These are phyloP conservation scores for Phrynosoma blainvillii DNA, from an alignment of 2,113 vertebrate genomes.

Conservation along the genomic window DNA sequence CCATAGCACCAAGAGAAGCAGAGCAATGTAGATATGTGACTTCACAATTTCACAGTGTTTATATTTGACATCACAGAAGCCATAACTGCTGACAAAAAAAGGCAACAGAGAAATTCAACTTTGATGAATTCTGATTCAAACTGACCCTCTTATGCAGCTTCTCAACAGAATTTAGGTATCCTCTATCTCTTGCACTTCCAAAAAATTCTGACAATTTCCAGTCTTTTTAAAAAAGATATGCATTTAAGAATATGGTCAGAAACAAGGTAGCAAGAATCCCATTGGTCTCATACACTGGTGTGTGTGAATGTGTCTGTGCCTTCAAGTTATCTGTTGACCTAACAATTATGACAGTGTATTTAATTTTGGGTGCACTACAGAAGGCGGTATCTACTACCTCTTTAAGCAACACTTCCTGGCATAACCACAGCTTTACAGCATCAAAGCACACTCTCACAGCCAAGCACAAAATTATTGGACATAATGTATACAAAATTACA, in stretches of 20 bases:
- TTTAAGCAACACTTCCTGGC: no score
- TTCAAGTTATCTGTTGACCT: no score
- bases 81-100: background rate
- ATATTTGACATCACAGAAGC: background rate
- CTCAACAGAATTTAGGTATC: background rate
- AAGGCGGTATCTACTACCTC: no score
- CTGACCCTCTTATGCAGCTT: background rate
- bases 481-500: no score
- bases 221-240: background rate
- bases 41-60: conserved; percentile 35
- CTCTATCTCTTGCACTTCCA: background rate
- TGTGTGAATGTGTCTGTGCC: no score
- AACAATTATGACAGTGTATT: no score
- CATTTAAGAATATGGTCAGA: background rate
- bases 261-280: no score
- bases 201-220: background rate
- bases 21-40: conserved; percentile 34
- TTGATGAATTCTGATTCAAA: background rate
- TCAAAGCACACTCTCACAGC: no score
- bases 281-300: no score
- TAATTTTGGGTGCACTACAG: no score
- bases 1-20: conserved; percentile 37
- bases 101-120: background rate
- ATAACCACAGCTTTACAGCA: no score
- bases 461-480: no score